Percentiles rank a stretch among this genome's conserved stretches.
These are phyloP conservation scores for Anarrhichthys ocellatus DNA, from an alignment of 2,113 vertebrate genomes.

Conservation along the genomic window DNA sequence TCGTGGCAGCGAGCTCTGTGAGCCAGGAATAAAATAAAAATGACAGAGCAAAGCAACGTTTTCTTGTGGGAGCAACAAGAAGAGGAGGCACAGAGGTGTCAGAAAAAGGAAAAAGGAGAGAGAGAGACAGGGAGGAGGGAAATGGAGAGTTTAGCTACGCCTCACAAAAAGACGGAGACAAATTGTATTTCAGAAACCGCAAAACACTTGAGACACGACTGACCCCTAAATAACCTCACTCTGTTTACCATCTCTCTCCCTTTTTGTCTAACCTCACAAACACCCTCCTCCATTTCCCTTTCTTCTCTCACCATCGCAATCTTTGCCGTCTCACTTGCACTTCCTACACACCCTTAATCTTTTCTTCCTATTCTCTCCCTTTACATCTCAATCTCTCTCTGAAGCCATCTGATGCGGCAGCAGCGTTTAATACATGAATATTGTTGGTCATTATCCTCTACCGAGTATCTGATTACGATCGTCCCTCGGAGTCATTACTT, in stretches of 20 bases:
- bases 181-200: conserved; percentile 26
- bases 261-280: not conserved
- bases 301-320: conserved; percentile 9
- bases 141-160: not conserved
- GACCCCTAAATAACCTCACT: conserved; percentile 56
- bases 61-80: conserved; percentile 22
- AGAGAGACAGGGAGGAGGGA: not conserved
- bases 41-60: conserved; percentile 4
- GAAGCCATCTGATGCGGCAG: conserved; percentile 15
- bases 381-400: conserved; percentile 21
- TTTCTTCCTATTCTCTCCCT: not conserved
- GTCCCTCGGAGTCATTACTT: conserved; percentile 55
- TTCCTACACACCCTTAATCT: not conserved
- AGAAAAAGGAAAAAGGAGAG: not conserved
- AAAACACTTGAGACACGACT: conserved; percentile 45
- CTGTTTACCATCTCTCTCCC: conserved; percentile 21
- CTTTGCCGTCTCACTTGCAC: not conserved
- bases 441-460: conserved; percentile 59
- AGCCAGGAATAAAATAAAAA: conserved; percentile 18
- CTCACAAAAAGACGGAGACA: conserved; percentile 26
- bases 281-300: conserved; percentile 11
- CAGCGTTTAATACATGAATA: conserved; percentile 51
- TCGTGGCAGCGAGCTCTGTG: not conserved
- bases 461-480: conserved; percentile 54
- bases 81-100: not conserved